Base-by-base conservation (phyloP, 1,140 invertebrate genomes). In the Drosophila micromelanica region DNA sequence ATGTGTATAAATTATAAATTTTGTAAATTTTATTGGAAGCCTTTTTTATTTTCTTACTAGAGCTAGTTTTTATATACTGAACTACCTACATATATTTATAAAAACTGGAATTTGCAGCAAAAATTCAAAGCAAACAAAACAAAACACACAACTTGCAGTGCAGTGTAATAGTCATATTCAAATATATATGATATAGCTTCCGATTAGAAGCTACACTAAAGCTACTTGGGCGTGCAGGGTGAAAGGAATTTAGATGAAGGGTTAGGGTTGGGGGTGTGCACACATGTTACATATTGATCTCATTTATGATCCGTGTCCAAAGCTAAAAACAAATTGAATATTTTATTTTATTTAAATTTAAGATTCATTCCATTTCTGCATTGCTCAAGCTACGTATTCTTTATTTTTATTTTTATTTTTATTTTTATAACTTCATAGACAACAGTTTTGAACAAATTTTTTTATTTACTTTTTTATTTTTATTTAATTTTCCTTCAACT, bases 1-100 rank as follows among this genome's bases (percentile, higher is more conserved):
- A 75, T 87, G 78, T 86, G 76, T 87, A 87, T 73, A 87, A 78
- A 87, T 68, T 75, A 69, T 81, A 86, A 62, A 70, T 69, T 85
- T 81, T 86, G 75, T 81, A 87, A 81, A 87, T 86, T 87, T 68
- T 64, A 86, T 73, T 73, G 71, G 73, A 87, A 56, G 49, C 49
- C 49, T 75, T 62, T 70, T 48, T 61, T 52, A 70, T 70, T 84
- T 78, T 67, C 56, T 38, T 72, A 59, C 42, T 70, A 49, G 45
- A 48, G 38, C 73, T 78, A 71, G 48, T 76, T 71, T 51, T 59
- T 17, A 63, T 30, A 48, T 35, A 76, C 46, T 67, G 38, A 61
- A 40, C 11, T 38, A 54, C 17, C 38, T 12, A 43, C 23, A 45
- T 30, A 52, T 13, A 30, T 40, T 69, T 69, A 62, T 40, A 57